Percentiles rank a stretch among this genome's conserved stretches.
These are phyloP conservation scores for Lutjanus argentimaculatus DNA, from an alignment of 2,797 vertebrate species.

Conservation along the genomic window DNA sequence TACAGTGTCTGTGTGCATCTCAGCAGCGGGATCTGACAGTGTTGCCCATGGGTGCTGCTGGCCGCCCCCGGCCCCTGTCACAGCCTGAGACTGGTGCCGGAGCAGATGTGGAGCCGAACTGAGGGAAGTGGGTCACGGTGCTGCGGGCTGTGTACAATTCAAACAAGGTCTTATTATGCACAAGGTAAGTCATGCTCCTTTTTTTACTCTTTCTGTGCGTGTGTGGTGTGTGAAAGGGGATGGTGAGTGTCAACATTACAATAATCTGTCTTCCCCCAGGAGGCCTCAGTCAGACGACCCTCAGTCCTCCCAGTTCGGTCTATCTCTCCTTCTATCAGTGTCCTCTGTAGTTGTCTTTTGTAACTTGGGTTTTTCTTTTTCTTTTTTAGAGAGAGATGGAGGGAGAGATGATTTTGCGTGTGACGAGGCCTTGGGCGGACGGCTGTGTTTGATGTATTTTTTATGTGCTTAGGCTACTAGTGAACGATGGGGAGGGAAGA, in stretches of 20 bases:
- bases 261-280: constrained; percentile 58
- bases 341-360: constrained; percentile 72
- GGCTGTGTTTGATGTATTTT: constrained; percentile 89
- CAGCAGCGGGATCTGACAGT: constrained; percentile 75
- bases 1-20: constrained; percentile 68
- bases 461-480: constrained; percentile 87
- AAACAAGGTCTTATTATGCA: constrained; percentile 73
- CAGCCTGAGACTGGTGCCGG: constrained; percentile 64
- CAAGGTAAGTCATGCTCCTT: constrained; percentile 76
- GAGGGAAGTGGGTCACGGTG: constrained; percentile 83
- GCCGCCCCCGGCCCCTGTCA: constrained; percentile 79
- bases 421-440: constrained; percentile 82
- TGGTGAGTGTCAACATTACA: constrained; percentile 57
- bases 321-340: constrained; percentile 59
- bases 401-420: constrained; percentile 82
- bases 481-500: constrained; percentile 72
- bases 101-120: constrained; percentile 79
- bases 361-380: constrained; percentile 63
- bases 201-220: constrained; percentile 1
- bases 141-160: constrained; percentile 71
- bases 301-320: constrained; percentile 40
- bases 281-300: constrained; percentile 57
- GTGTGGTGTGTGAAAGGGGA: constrained; percentile 31
- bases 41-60: constrained; percentile 65
- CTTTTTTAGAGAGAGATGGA: constrained; percentile 56